Evolutionary conservation across 2,113 vertebrate species (phyloP).

Genomic region (Colistium nudipinnis): DNA sequence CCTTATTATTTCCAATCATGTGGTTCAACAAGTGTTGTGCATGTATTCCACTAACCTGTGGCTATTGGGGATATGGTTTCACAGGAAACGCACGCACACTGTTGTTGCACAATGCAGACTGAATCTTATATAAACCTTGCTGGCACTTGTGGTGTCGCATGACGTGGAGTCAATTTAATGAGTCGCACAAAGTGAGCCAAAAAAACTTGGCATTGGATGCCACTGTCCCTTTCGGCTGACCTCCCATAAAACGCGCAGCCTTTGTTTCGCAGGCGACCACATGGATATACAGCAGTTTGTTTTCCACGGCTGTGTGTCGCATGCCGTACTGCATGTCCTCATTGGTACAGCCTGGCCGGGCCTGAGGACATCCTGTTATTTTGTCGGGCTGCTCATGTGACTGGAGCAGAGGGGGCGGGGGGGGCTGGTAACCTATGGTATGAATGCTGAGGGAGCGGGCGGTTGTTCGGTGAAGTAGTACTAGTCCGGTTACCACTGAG

Average conservation of each 20-base stretch:
- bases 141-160: slow-evolving; percentile 1
- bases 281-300: background rate
- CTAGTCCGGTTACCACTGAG: no score
- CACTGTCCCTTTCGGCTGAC: background rate
- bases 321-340: no score
- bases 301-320: background rate
- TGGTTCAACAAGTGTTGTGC: background rate
- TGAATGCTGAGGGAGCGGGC: slow-evolving; percentile 5
- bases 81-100: background rate
- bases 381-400: slow-evolving; percentile 59
- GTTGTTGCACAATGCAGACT: slow-evolving; percentile 1
- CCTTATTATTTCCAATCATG: background rate
- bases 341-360: background rate
- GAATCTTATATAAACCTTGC: background rate
- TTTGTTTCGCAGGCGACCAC: no score
- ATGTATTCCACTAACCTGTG: background rate
- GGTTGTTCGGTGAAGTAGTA: no score
- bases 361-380: slow-evolving; percentile 44
- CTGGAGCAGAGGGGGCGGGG: background rate
- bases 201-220: background rate
- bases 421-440: background rate
- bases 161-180: background rate
- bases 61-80: background rate
- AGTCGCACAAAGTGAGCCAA: background rate
- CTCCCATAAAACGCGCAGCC: background rate